Conservation (phyloP, 2,113 vertebrate species). For the Leptodactylus fuscus region DNA sequence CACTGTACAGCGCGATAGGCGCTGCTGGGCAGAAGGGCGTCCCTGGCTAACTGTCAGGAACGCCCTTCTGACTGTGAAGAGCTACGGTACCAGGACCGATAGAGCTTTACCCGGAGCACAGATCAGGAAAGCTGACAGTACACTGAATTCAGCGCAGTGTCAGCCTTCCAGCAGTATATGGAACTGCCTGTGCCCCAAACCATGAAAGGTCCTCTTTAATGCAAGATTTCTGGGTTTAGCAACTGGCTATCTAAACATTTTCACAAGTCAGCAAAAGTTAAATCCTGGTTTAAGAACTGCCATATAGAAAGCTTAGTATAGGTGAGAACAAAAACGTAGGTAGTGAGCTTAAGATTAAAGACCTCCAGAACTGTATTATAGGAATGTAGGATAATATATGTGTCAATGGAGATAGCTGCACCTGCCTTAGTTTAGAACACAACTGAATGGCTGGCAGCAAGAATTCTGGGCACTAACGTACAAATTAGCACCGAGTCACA, state of each 20-base stretch:
- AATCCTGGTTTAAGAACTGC: background rate
- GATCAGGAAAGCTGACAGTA: too few species aligned
- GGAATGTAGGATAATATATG: background rate
- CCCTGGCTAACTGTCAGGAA: too few species aligned
- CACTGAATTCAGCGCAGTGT: too few species aligned
- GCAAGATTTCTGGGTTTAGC: background rate
- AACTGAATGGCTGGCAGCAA: background rate
- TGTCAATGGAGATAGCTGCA: background rate
- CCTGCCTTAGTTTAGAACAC: background rate
- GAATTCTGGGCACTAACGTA: background rate
- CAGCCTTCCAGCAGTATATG: too few species aligned
- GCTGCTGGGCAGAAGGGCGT: too few species aligned
- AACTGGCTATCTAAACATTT: background rate
- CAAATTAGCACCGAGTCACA: constrained; percentile 6
- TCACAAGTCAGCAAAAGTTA: constrained; percentile 18
- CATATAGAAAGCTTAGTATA: background rate
- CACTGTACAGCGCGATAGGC: too few species aligned
- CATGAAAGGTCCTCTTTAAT: too few species aligned
- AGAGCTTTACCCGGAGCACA: too few species aligned
- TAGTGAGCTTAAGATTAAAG: background rate
- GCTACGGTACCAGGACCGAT: too few species aligned
- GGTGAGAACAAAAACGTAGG: background rate
- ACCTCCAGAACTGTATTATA: background rate
- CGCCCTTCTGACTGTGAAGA: too few species aligned
- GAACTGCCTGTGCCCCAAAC: too few species aligned